A percentile compares a stretch with the other conserved stretches of the same genome.
Conservation (phyloP, 2,113 vertebrate species). For the Ctenodactylus gundi region DNA sequence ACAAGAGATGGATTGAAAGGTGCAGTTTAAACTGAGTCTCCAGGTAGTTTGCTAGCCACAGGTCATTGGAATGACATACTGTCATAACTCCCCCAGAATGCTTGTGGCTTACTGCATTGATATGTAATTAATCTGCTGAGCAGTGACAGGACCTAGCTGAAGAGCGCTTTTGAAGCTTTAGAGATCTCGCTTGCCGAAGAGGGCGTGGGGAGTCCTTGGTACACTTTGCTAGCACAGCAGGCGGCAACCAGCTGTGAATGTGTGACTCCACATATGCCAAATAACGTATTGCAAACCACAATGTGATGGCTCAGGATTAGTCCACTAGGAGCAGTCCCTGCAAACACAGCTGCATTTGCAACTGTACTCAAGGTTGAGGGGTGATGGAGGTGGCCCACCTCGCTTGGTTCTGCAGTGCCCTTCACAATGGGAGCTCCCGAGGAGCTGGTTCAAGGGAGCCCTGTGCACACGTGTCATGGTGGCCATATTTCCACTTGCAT, state of each 20-base stretch:
- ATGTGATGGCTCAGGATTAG: background rate
- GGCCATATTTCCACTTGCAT: rapidly evolving
- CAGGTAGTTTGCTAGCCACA: background rate
- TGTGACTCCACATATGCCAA: background rate
- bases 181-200: background rate
- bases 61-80: background rate
- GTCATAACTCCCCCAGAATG: background rate
- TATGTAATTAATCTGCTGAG: background rate
- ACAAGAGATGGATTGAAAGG: background rate
- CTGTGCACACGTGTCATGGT: background rate
- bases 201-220: background rate
- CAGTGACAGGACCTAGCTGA: background rate
- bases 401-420: rapidly evolving
- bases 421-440: rapidly evolving
- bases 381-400: rapidly evolving
- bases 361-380: too few relatives aligned
- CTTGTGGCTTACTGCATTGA: background rate
- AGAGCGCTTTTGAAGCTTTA: background rate
- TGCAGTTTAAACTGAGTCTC: background rate
- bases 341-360: rapidly evolving
- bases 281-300: background rate
- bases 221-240: background rate
- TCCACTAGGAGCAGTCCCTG: background rate
- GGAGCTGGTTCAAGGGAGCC: too few relatives aligned
- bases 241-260: background rate